Conservation (phyloP, 2,113 vertebrate species). For the Urocolius indicus region DNA sequence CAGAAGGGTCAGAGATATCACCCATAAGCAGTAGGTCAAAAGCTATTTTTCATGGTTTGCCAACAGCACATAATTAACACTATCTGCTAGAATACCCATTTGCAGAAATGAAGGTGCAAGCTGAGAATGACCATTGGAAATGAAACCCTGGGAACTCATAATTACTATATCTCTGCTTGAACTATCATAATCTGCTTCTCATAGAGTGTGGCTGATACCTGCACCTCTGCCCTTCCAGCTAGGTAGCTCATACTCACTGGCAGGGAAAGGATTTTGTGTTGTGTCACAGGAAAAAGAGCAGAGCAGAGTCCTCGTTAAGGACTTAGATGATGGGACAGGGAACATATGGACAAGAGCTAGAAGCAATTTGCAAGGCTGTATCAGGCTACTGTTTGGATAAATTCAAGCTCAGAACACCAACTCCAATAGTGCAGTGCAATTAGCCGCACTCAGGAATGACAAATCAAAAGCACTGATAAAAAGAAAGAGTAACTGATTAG, state of each 20-base stretch:
- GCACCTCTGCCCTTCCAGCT: background rate
- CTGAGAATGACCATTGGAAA: background rate
- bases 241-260: background rate
- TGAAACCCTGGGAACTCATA: background rate
- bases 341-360: background rate
- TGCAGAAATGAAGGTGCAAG: background rate
- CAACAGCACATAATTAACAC: background rate
- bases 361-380: background rate
- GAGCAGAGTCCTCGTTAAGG: background rate
- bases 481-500: background rate
- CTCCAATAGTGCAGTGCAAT: background rate
- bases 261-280: background rate
- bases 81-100: background rate
- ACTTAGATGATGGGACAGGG: background rate
- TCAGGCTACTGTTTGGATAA: background rate
- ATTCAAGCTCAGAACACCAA: background rate
- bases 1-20: background rate
- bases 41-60: background rate
- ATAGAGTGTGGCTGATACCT: background rate
- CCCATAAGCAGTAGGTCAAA: background rate
- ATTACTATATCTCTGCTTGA: background rate
- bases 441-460: background rate
- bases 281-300: background rate
- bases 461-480: background rate
- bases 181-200: background rate